Base-by-base conservation (phyloP, 2,888 invertebrate species). In the Limnephilus auricula region DNA sequence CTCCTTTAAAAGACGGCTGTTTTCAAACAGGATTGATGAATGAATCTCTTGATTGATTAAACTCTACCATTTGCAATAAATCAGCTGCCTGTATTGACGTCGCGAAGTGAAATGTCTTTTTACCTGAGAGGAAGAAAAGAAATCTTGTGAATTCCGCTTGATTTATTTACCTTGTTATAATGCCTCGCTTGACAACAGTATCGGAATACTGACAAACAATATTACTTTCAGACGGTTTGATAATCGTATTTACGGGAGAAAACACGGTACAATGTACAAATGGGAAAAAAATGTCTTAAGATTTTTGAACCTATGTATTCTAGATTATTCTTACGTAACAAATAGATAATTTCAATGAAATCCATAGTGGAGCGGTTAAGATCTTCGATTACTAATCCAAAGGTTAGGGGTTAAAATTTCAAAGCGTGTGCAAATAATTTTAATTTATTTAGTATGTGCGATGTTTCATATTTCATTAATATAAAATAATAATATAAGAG, bases 101-200 rank as follows among this genome's bases (percentile, higher is more conserved):
- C 65, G 65, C 65, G 65, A 65, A 65, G 65, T 65, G 65, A 65
- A 65, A 65, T 65, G 65, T 65, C 65, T 65, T 65, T 65, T 65
- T 65, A 65, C 65, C 65, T 65, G 65, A 25, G 25, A 1, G n/a
- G 18, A 50, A 45, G 45, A 65, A 65, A 65, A 65, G 65, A 65
- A 65, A 65, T 18, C 65, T 65, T 25, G 65, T 65, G 65, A 65
- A 65, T 65, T 65, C 65, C 65, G 65, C 65, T 65, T 65, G 65
- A 65, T 65, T 65, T 65, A 65, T 65, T 65, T 65, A 65, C 65
- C 65, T 65, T 65, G 25, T 65, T 65, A 65, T 65, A 65, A 65
- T 65, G 65, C 65, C 65, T n/a, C 65, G 25, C 65, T n/a, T 65
- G 65, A 65, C 65, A 65, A 65, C 9, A 65, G 65, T 65, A 65